These are phyloP conservation scores for Gephyroberyx darwinii DNA, from an alignment of 2,797 vertebrate species.

Conservation along the genomic window DNA sequence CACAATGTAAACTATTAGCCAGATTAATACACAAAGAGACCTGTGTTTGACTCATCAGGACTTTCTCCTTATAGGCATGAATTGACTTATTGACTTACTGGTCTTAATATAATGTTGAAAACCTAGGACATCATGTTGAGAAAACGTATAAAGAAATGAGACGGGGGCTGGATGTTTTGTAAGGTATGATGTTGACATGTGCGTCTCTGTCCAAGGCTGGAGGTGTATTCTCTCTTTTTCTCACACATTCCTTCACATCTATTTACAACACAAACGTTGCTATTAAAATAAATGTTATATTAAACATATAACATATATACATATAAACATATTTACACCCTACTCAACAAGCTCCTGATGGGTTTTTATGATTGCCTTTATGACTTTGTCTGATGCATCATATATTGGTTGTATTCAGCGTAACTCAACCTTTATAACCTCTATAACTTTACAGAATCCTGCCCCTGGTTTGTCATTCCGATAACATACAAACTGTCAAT, in stretches of 20 bases:
- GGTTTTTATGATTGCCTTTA: not conserved
- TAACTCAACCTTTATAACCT: not conserved
- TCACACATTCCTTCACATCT: not conserved
- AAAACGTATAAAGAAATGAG: constrained; percentile 13
- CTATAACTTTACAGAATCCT: not conserved
- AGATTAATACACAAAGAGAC: constrained; percentile 52
- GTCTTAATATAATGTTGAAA: constrained; percentile 52
- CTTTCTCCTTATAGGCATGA: constrained; percentile 23
- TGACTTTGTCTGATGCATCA: not conserved
- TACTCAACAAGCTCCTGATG: not conserved
- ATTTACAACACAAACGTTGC: no score
- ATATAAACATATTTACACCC: not conserved
- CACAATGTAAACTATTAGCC: constrained; percentile 23
- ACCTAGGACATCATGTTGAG: constrained; percentile 61
- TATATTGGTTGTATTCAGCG: not conserved
- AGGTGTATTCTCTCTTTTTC: not conserved
- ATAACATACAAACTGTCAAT: not conserved
- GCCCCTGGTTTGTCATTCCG: not conserved
- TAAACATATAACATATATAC: no score
- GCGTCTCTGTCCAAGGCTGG: not conserved
- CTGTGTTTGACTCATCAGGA: constrained; percentile 49
- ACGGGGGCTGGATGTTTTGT: no score
- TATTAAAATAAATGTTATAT: no score
- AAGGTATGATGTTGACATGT: not conserved
- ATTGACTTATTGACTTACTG: constrained; percentile 65